phyloP scores from a whole-genome alignment of 2,113 vertebrate species.

The Charadrius vociferus region DNA sequence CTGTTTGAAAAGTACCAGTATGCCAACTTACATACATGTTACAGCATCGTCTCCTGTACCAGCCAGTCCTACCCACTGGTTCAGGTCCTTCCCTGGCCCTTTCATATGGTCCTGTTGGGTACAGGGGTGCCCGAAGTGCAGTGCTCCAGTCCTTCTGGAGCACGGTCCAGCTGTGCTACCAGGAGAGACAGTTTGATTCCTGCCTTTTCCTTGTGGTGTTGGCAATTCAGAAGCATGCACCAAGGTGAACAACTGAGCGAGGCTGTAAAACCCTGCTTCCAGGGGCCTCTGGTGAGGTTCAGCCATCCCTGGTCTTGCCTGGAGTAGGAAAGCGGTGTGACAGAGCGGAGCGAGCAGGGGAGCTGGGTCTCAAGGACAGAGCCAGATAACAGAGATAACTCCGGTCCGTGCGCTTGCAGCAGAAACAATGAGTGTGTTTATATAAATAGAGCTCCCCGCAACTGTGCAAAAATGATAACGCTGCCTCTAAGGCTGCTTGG shows the following conservation, averaged over 20 bases:
- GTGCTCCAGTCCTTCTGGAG: background rate
- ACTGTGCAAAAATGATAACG: background rate
- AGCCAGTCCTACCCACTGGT: background rate
- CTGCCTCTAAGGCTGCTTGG: background rate
- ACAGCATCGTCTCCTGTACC: background rate
- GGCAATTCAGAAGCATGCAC: background rate
- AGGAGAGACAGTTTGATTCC: background rate
- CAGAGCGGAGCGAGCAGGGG: accelerated
- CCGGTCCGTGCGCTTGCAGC: background rate
- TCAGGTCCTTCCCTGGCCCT: background rate
- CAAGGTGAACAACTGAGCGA: background rate
- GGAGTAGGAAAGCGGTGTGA: background rate
- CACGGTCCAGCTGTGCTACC: background rate
- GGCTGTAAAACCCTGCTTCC: background rate
- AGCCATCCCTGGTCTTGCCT: background rate
- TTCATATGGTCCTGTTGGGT: accelerated
- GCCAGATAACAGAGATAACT: background rate
- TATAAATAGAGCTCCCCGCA: background rate
- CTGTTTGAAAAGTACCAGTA: background rate
- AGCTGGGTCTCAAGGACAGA: background rate
- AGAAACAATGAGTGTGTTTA: background rate
- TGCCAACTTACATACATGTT: background rate
- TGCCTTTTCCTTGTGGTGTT: background rate
- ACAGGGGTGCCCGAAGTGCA: accelerated
- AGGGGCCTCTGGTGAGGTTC: background rate